A percentile compares a stretch with the other conserved stretches of the same genome.
phyloP scores from a whole-genome alignment of 1,140 invertebrate species.

The Trachymyrmex septentrionalis region DNA sequence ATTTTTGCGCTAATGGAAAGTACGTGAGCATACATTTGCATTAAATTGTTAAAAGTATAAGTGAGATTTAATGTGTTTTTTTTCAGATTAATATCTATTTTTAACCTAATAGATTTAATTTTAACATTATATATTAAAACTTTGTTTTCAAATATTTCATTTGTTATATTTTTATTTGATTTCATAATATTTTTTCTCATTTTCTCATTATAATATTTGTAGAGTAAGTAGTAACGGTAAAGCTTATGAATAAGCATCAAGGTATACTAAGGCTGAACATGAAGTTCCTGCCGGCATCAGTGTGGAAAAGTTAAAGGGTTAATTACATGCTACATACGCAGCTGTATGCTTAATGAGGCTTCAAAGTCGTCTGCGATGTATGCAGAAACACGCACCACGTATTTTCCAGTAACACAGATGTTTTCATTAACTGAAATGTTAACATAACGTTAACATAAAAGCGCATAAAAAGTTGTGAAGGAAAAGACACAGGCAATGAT shows the following conservation, averaged over 20 bases:
- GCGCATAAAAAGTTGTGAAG: neutral
- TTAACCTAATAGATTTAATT: neutral
- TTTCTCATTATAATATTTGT: conserved; percentile 30
- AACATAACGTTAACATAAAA: neutral
- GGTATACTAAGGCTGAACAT: neutral
- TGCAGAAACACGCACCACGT: neutral
- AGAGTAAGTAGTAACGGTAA: neutral
- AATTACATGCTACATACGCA: conserved; percentile 69
- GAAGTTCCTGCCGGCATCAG: conserved; percentile 10
- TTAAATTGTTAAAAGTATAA: conserved; percentile 4
- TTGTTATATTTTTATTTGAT: too few relatives aligned
- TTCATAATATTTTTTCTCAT: neutral
- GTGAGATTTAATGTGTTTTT: neutral
- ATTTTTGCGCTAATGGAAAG: conserved; percentile 14
- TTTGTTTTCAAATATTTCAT: neutral
- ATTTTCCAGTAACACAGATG: conserved; percentile 24
- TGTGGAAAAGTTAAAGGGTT: conserved; percentile 61
- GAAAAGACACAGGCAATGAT: conserved; percentile 1
- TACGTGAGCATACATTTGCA: neutral
- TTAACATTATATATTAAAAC: neutral
- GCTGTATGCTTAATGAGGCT: conserved; percentile 69
- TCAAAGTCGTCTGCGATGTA: conserved; percentile 32
- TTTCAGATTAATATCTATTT: neutral
- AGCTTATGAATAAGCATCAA: conserved; percentile 5
- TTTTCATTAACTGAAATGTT: conserved; percentile 20